Evolutionary conservation across 2,888 invertebrate genomes (phyloP).

Genomic region (Andricus quercusramuli): DNA sequence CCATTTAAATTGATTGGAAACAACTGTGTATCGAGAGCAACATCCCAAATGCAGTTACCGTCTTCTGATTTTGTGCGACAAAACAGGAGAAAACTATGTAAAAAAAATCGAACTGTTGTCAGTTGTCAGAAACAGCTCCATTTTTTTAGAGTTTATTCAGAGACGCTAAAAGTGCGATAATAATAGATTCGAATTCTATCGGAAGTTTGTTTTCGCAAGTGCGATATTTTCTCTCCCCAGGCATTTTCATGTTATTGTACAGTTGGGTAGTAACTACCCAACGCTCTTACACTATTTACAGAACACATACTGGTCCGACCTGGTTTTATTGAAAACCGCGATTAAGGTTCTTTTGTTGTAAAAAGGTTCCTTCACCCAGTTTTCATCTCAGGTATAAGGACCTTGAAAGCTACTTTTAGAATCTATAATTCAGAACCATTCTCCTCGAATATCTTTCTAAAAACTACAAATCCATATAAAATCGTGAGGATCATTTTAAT

Average conservation of each 20-base stretch:
- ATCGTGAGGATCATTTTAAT: too few relatives aligned
- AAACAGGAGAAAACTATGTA: too few relatives aligned
- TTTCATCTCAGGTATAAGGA: background rate
- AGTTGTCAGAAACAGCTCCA: background rate
- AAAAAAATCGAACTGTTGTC: background rate
- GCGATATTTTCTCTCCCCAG: slow-evolving; percentile 2
- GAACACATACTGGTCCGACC: slow-evolving; percentile 2
- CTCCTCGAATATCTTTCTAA: background rate
- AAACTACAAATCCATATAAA: background rate
- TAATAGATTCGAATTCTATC: slow-evolving; percentile 7
- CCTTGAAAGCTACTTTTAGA: background rate
- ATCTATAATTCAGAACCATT: background rate
- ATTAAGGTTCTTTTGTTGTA: background rate
- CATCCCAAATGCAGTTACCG: too few relatives aligned
- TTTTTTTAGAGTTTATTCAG: background rate
- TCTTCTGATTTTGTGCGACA: too few relatives aligned
- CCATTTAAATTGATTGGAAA: too few relatives aligned
- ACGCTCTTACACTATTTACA: slow-evolving; percentile 2
- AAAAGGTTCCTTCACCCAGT: slow-evolving; percentile 1
- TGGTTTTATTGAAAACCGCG: background rate
- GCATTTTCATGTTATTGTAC: background rate
- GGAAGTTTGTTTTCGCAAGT: slow-evolving; percentile 4
- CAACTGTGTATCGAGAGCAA: too few relatives aligned
- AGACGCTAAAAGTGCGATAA: background rate
- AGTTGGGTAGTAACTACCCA: background rate